Conservation (phyloP, 2,888 invertebrate species). For the Abrostola tripartita region DNA sequence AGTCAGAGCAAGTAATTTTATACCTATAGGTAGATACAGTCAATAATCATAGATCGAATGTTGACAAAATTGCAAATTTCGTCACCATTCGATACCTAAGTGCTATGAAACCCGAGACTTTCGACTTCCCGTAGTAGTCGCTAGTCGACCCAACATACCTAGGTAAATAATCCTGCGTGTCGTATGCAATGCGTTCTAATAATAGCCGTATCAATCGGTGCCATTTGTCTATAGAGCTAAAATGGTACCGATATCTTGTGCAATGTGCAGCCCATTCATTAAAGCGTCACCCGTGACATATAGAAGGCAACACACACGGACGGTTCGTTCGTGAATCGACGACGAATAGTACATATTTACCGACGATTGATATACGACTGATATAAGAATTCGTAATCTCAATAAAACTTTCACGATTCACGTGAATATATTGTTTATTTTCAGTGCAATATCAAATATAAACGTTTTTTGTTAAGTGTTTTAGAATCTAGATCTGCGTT, state of each 20-base stretch:
- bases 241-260: constrained; percentile 71
- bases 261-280: constrained; percentile 72
- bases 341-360: constrained; percentile 14
- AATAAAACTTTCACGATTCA: constrained; percentile 55
- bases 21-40: no score
- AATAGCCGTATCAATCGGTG: constrained; percentile 76
- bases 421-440: constrained; percentile 51
- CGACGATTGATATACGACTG: constrained; percentile 46
- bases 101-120: constrained; percentile 23
- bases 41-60: not conserved
- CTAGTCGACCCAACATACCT: constrained; percentile 35
- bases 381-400: constrained; percentile 49
- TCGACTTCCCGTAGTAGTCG: constrained; percentile 19
- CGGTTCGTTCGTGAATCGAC: constrained; percentile 14
- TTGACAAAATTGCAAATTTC: not conserved
- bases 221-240: constrained; percentile 70
- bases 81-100: not conserved
- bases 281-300: constrained; percentile 62
- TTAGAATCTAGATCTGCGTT: constrained; percentile 40
- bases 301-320: constrained; percentile 45
- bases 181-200: constrained; percentile 64
- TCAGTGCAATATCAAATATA: constrained; percentile 50
- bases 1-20: no score
- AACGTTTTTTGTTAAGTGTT: constrained; percentile 47
- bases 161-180: constrained; percentile 59